These are phyloP conservation scores for Indicator indicator DNA, from an alignment of 2,113 vertebrate species.

Conservation along the genomic window DNA sequence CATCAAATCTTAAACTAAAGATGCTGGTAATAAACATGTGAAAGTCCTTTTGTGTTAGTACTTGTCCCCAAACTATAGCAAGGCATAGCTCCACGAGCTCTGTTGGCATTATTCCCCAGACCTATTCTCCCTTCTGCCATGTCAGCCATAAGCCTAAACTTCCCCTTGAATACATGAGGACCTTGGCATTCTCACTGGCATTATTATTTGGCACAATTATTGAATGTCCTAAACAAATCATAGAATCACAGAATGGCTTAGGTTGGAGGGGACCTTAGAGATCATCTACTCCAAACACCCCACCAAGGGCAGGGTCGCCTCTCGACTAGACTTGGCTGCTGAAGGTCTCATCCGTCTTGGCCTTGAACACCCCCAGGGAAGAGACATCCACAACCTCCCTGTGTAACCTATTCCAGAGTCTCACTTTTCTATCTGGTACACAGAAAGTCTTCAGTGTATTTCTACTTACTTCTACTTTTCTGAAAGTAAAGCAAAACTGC, in stretches of 20 bases:
- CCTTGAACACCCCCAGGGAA: too few relatives aligned
- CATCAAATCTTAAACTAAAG: neutral
- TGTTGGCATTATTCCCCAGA: neutral
- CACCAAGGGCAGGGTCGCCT: too few relatives aligned
- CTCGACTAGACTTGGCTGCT: too few relatives aligned
- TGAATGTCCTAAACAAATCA: neutral
- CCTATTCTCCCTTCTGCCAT: neutral
- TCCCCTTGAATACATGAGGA: neutral
- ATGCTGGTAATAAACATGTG: accelerated
- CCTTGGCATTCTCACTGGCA: neutral
- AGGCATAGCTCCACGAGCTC: neutral
- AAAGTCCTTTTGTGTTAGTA: neutral
- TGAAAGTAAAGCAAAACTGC: neutral
- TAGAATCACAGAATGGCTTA: too few relatives aligned
- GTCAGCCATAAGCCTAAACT: neutral
- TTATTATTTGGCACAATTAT: neutral
- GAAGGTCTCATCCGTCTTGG: too few relatives aligned
- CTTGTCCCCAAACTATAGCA: neutral
- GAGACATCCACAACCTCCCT: too few relatives aligned
- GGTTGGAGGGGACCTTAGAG: too few relatives aligned
- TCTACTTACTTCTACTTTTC: neutral
- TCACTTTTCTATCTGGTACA: neutral
- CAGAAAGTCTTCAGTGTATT: neutral
- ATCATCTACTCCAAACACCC: too few relatives aligned
- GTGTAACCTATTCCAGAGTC: too few relatives aligned